phyloP scores from a whole-genome alignment of 2,113 vertebrate species.

The Tetraodon nigroviridis region DNA sequence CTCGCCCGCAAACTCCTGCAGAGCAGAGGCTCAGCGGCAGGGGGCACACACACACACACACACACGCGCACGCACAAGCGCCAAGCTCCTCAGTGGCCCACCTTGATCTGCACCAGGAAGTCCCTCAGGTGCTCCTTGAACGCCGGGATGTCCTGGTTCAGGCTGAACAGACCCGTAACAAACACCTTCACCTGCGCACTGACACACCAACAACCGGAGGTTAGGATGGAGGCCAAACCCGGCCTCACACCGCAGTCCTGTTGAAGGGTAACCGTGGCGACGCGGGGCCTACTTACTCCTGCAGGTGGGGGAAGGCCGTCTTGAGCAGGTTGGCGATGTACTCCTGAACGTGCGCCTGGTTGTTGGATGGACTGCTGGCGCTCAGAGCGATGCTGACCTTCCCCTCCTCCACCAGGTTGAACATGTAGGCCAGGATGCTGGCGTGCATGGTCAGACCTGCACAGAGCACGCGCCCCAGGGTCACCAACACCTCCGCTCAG shows the following conservation, averaged over 20 bases:
- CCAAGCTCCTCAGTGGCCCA: constrained; percentile 44
- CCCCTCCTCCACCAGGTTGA: constrained; percentile 94
- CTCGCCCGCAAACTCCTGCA: constrained; percentile 93
- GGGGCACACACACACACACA: neutral
- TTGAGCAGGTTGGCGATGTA: constrained; percentile 95
- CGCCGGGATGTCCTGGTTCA: constrained; percentile 96
- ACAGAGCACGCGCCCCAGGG: neutral
- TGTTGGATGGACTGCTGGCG: constrained; percentile 81
- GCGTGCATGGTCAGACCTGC: constrained; percentile 95
- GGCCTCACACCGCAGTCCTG: no score
- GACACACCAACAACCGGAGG: neutral
- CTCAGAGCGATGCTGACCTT: constrained; percentile 89
- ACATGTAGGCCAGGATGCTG: constrained; percentile 96
- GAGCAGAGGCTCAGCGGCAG: constrained; percentile 3
- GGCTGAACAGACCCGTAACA: constrained; percentile 93
- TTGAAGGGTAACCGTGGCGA: no score
- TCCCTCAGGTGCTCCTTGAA: constrained; percentile 95
- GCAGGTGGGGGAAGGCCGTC: constrained; percentile 92
- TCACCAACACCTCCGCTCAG: no score
- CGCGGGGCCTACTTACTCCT: constrained; percentile 80
- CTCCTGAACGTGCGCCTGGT: constrained; percentile 92
- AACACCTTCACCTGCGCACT: constrained; percentile 97
- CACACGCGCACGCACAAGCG: neutral
- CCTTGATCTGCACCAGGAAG: constrained; percentile 95
- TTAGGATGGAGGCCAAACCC: neutral